phyloP scores from a whole-genome alignment of 1,140 invertebrate genomes.

The Drosophila burlai region DNA sequence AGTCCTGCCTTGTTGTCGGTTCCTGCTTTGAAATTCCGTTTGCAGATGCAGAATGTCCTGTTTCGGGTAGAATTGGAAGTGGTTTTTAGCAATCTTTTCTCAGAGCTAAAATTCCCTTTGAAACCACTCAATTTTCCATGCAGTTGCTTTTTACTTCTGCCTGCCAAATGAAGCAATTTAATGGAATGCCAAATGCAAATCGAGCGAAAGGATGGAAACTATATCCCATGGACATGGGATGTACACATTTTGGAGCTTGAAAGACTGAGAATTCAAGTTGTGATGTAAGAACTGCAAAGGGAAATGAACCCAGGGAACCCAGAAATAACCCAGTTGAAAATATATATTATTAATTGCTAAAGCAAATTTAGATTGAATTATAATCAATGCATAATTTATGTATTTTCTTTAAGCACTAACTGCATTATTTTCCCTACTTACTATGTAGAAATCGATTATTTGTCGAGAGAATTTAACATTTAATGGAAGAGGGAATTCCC shows the following conservation, averaged over 20 bases:
- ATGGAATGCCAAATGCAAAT: conserved; percentile 28
- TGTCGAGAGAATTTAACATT: conserved; percentile 26
- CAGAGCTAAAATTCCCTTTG: conserved; percentile 30
- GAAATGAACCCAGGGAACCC: too few relatives aligned
- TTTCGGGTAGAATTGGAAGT: conserved; percentile 7
- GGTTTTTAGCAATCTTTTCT: conserved; percentile 25
- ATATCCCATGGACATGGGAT: background rate
- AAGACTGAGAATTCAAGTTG: background rate
- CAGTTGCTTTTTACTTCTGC: conserved; percentile 25
- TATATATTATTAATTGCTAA: background rate
- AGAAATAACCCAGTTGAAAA: too few relatives aligned
- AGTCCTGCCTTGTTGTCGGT: conserved; percentile 19
- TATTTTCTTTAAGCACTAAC: too few relatives aligned
- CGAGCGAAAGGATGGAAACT: conserved; percentile 9
- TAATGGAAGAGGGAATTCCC: conserved; percentile 18
- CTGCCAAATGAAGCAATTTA: conserved; percentile 21
- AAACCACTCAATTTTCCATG: conserved; percentile 30
- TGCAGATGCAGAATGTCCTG: conserved; percentile 1
- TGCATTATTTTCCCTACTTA: too few relatives aligned
- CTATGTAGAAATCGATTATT: conserved; percentile 10
- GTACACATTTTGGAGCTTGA: too few relatives aligned
- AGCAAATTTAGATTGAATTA: background rate
- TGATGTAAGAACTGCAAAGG: background rate
- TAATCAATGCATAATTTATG: background rate
- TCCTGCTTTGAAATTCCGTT: conserved; percentile 32